Conservation (phyloP, 2,888 invertebrate species). For the Sylvicola fuscatus region DNA sequence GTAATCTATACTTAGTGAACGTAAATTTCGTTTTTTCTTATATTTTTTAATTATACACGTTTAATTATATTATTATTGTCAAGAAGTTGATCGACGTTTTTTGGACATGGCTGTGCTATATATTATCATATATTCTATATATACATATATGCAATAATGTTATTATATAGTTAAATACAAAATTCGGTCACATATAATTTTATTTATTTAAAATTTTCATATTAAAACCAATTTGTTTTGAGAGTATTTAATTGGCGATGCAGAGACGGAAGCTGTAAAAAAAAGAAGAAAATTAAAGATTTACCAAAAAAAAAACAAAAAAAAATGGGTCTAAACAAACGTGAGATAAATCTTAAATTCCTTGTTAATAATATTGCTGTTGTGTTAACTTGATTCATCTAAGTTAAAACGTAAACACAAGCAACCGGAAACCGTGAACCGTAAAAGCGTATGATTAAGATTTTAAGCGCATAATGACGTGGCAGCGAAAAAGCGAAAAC, state of each 20-base stretch:
- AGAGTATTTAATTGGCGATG: background rate
- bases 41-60: slow-evolving; percentile 6
- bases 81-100: slow-evolving; percentile 93
- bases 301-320: no score
- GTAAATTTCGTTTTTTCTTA: slow-evolving; percentile 3
- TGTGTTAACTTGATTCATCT: background rate
- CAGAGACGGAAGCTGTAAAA: no score
- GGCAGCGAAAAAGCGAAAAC: slow-evolving; percentile 2
- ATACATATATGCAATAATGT: background rate
- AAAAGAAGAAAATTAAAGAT: no score
- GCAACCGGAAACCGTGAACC: background rate
- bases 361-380: background rate
- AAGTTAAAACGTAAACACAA: background rate
- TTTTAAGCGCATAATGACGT: background rate
- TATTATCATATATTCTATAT: slow-evolving; percentile 10
- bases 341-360: no score
- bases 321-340: no score
- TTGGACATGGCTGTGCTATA: slow-evolving; percentile 61
- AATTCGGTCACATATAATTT: no score
- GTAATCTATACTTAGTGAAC: background rate
- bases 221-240: background rate
- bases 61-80: slow-evolving; percentile 25
- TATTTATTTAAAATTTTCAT: background rate
- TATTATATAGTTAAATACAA: background rate
- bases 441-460: slow-evolving; percentile 1